Percentiles rank a stretch among this genome's conserved stretches.
These are phyloP conservation scores for Eupithecia dodoneata DNA, from an alignment of 2,888 invertebrate genomes.

Conservation along the genomic window DNA sequence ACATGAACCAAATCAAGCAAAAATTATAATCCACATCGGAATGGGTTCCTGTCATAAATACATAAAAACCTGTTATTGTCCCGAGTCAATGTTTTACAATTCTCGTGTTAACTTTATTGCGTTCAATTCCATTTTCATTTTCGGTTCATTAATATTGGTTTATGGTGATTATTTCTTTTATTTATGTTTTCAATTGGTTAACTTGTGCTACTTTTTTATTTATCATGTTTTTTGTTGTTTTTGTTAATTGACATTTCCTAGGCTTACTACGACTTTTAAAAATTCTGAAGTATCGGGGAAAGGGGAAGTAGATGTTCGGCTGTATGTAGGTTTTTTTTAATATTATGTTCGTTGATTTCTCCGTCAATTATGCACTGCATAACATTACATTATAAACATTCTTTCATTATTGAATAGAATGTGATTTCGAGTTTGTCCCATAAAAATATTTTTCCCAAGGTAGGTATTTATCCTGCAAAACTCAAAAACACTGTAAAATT, in stretches of 20 bases:
- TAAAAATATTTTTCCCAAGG: too few species aligned
- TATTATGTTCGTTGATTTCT: too few species aligned
- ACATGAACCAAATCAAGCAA: not conserved
- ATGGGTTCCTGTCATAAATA: slow-evolving; percentile 20
- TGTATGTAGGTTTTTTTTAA: too few species aligned
- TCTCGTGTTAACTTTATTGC: slow-evolving; percentile 25
- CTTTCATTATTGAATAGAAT: too few species aligned
- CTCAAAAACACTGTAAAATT: too few species aligned
- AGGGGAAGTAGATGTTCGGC: too few species aligned
- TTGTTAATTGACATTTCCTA: not conserved
- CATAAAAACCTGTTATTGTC: slow-evolving; percentile 19
- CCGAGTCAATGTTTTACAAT: slow-evolving; percentile 19
- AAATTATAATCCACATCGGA: slow-evolving; percentile 20
- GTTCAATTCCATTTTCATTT: slow-evolving; percentile 27
- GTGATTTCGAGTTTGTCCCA: too few species aligned
- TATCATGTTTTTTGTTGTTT: not conserved
- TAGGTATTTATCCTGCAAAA: too few species aligned
- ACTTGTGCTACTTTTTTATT: not conserved
- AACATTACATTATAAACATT: too few species aligned
- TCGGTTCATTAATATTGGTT: slow-evolving; percentile 34
- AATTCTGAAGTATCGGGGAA: not conserved
- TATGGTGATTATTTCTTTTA: slow-evolving; percentile 24
- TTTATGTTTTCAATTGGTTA: not conserved
- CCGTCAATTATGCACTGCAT: too few species aligned
- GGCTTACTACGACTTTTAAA: not conserved